phyloP scores from a whole-genome alignment of 2,888 invertebrate genomes.

The Lochmaea crataegi region DNA sequence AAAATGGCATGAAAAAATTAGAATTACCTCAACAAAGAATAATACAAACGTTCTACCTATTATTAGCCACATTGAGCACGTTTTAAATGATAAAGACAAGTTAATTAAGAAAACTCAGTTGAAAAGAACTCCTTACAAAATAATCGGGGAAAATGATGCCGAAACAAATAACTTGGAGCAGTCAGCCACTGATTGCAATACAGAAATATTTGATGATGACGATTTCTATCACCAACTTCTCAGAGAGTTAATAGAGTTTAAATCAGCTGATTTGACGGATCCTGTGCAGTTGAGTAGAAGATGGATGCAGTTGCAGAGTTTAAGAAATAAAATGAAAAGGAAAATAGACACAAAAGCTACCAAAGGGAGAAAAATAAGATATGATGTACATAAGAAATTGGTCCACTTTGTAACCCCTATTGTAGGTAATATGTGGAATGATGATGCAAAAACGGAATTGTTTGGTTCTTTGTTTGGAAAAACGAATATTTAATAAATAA shows the following conservation, averaged over 20 bases:
- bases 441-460: conserved; percentile 83
- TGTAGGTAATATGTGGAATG: conserved; percentile 77
- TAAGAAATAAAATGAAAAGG: conserved; percentile 91
- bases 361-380: conserved; percentile 92
- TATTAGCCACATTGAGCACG: conserved; percentile 86
- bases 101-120: conserved; percentile 83
- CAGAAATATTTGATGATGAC: conserved; percentile 94
- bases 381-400: conserved; percentile 85
- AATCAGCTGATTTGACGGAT: conserved; percentile 85
- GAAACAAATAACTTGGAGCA: conserved; percentile 38
- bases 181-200: conserved; percentile 71
- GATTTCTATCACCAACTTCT: conserved; percentile 97
- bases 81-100: conserved; percentile 81
- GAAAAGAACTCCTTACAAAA: conserved; percentile 79
- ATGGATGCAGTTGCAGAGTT: conserved; percentile 91
- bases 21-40: conserved; percentile 74
- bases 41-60: conserved; percentile 70
- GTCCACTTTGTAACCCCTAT: conserved; percentile 92
- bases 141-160: conserved; percentile 69
- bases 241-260: conserved; percentile 91
- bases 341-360: conserved; percentile 94
- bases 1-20: conserved; percentile 96
- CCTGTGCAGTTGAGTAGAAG: conserved; percentile 88
- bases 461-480: conserved; percentile 85
- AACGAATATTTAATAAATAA: conserved; percentile 47